Evolutionary conservation across 30 jellyfish, hydroid and myxozoan species (phyloP), one percentile per base, ranked within the genome.

Genomic region (Clytia hemisphaerica): DNA sequence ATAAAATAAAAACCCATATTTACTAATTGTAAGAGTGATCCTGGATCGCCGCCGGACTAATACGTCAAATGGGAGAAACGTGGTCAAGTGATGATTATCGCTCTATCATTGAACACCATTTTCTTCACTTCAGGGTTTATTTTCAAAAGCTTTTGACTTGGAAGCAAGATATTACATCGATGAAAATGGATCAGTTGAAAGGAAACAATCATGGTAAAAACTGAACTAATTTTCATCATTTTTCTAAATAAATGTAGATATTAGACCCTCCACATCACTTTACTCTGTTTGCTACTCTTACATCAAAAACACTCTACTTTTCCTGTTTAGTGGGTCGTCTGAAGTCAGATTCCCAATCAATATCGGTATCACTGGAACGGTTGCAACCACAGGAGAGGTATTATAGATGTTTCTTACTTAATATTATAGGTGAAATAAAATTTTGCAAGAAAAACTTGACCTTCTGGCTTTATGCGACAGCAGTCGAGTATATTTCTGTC

Each of bases 301-400:
- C n/a, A n/a, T n/a, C n/a, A n/a, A n/a, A n/a, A n/a, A n/a, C n/a
- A n/a, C n/a, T n/a, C n/a, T n/a, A 35, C 14, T 30, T 67, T 34
- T 45, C 30, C 18, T 47, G 65, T 72, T 28, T 55, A 88, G 97
- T 40, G 97, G 97, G 27, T 73, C 85, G 2, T 88, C 97, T 2
- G 97, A 88, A 61, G 97, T 88, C 30, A 71, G 94, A 27, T 88
- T 88, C 57, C 97, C 97, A 15, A 88, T 88, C 45, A 88, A 88
- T 58, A 88, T 88, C 45, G 97, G 97, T n/a, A 88, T 88, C 14
- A 88, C 97, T 14, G 97, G 97, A 33, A 79, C 35, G 76, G 97
- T 88, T 32, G 97, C 97, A 5, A 79, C 97, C 22, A 88, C 97
- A 0, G 97, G 97, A 35, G 97, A 88, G 93, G 97, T 88, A 78